Base-by-base conservation (phyloP, 2,888 invertebrate genomes). In the Spilosoma lubricipeda region DNA sequence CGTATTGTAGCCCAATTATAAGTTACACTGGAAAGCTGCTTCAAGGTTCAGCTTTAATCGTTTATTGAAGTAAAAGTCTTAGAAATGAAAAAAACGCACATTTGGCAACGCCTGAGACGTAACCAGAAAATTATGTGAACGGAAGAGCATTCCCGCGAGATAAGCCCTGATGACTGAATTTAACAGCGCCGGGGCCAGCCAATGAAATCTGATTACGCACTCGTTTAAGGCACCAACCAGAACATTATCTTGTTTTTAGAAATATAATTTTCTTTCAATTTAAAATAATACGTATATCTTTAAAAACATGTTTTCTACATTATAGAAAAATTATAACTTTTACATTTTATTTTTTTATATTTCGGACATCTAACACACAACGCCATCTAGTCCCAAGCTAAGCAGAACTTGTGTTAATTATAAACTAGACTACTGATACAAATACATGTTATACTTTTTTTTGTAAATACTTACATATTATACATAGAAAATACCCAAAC, bases 161-260 rank as follows among this genome's bases (percentile, higher is more conserved):
- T 63, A 63, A 63, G 30, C 30, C 18, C 63, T 63, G 63, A 63
- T 63, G 63, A 63, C 27, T 63, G 63, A 27, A 63, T 63, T 30
- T 63, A 63, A 63, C 18, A 30, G 30, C 63, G 63, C 30, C 3
- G 63, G 30, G 63, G 30, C 30, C 63, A 30, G 30, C 63, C 63
- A 63, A 63, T 63, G 30, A 63, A 63, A 63, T 63, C 30, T 63
- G 63, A 63, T 63, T 63, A 63, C 63, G 27, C 18, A 30, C 63
- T 63, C 63, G 63, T 3, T 63, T 30, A 63, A 30, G 63, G 63
- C 63, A 30, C 63, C 15, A 8, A 63, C 15, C 18, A 63, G 30
- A 18, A 63, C 30, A 30, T 30, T 30, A 8, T 30, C 52, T 56
- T 30, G 18, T 30, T 18, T 7, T 7, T 30, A 30, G 7, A 30